Base-by-base conservation (phyloP, 2,113 vertebrate species). In the Pimephales promelas region DNA sequence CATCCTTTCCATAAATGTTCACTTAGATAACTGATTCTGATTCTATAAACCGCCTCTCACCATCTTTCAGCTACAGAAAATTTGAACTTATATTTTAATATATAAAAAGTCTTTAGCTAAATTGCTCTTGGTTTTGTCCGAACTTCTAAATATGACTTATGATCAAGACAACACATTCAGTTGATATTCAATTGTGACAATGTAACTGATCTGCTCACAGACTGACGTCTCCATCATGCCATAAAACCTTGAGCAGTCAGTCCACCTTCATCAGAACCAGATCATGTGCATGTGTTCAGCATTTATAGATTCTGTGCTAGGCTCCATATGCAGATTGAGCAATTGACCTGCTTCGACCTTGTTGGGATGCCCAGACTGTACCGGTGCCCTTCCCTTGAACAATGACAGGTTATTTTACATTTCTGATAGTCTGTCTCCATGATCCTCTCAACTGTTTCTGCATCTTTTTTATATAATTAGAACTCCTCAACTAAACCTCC, bases 271-370 rank as follows among this genome's bases (percentile, higher is more conserved):
- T 66, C 76, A 62, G 40, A 62, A 62, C 3, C 76, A 79, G 76
- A 79, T 62, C 40, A 31, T 79, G 59, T 49, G 77, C 59, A 54
- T 47, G 59, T 49, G 47, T 31, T 47, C 77, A 64, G 57, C 64
- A 79, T 79, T 79, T 79, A 79, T 79, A 79, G 77, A 79, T 49
- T 52, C 79, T 24, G 62, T 24, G 28, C 31, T 56, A 11, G 64
- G 5, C 79, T 54, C 31, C 10, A 6, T 81, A 54, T 56, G 62
- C 47, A 81, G 79, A 81, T 70, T 36, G 22, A 54, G 28, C 24
- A 70, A 31, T 40, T 79, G 77, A 79, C 59, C 59, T 70, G 47
- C 2, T 52, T 49, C 31, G 31, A 70, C 79, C 61, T 81, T 81
- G 62, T 34, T 54, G 3, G 20, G 49, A 81, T 24, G 79, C 13